phyloP scores from a whole-genome alignment of 2,797 vertebrate genomes.

The Centroberyx gerrardi region DNA sequence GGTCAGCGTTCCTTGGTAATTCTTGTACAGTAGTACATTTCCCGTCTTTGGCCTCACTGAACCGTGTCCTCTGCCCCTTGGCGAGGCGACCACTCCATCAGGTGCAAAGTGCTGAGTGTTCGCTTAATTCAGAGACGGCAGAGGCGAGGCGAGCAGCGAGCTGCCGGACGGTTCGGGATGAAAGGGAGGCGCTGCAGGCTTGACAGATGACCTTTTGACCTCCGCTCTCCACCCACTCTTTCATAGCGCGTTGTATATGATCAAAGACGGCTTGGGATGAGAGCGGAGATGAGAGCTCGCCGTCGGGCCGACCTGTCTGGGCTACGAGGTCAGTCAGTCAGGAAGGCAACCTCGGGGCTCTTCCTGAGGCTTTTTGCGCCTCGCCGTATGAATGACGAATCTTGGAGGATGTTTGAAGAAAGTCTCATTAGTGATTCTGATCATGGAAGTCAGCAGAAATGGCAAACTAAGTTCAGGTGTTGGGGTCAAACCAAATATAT shows the following conservation, averaged over 20 bases:
- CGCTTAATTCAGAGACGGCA: constrained; percentile 47
- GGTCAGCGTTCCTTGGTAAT: background rate
- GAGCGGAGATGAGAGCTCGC: constrained; percentile 53
- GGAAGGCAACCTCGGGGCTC: constrained; percentile 33
- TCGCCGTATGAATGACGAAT: constrained; percentile 26
- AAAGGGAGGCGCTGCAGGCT: constrained; percentile 57
- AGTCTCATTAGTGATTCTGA: constrained; percentile 31
- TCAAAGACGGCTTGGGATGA: constrained; percentile 65
- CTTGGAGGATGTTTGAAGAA: constrained; percentile 16
- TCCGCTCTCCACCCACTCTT: constrained; percentile 43
- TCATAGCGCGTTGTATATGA: constrained; percentile 53
- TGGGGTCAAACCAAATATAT: background rate
- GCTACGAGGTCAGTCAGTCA: constrained; percentile 50
- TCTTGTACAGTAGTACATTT: constrained; percentile 21
- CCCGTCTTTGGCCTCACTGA: constrained; percentile 4
- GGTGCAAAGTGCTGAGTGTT: constrained; percentile 40
- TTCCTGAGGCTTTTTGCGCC: constrained; percentile 5
- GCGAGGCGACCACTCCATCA: constrained; percentile 20
- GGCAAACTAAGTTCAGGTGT: constrained; percentile 1
- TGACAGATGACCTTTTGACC: constrained; percentile 39
- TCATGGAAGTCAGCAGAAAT: constrained; percentile 30
- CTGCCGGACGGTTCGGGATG: constrained; percentile 31
- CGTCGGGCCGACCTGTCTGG: constrained; percentile 29
- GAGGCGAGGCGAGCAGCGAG: constrained; percentile 5
- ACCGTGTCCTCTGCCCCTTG: constrained; percentile 29